Percentiles rank a stretch among this genome's conserved stretches.
These are phyloP conservation scores for Drosophila phalerata DNA, from an alignment of 2,888 invertebrate species.

Conservation along the genomic window DNA sequence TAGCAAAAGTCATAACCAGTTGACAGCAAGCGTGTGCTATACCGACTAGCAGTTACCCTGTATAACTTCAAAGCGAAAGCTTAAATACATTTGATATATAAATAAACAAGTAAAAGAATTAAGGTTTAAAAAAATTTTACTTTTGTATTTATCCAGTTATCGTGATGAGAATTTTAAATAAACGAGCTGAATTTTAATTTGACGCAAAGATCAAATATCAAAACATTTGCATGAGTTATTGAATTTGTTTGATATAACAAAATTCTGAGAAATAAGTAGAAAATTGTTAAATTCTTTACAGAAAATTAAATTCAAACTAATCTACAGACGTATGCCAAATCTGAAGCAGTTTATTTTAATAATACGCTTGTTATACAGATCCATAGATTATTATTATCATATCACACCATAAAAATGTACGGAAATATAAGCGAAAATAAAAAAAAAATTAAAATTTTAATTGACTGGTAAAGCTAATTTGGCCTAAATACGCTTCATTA, in stretches of 20 bases:
- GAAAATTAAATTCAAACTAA: not conserved
- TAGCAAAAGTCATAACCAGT: constrained; percentile 8
- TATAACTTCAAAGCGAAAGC: no score
- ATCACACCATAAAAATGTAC: no score
- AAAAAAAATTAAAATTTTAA: not conserved
- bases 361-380: not conserved
- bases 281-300: no score
- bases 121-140: no score
- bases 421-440: not conserved
- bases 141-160: no score
- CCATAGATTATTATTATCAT: not conserved
- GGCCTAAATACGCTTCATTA: not conserved
- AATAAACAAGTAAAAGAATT: no score
- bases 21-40: not conserved
- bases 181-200: not conserved
- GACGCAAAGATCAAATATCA: not conserved
- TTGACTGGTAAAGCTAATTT: not conserved
- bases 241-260: no score
- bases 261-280: no score
- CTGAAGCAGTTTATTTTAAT: not conserved
- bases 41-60: constrained; percentile 6
- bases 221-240: no score
- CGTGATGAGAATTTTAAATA: no score
- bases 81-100: no score
- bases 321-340: not conserved